Percentiles rank a stretch among this genome's conserved stretches.
phyloP scores from a whole-genome alignment of 2,797 vertebrate species.

The Lycodopsis pacificus region DNA sequence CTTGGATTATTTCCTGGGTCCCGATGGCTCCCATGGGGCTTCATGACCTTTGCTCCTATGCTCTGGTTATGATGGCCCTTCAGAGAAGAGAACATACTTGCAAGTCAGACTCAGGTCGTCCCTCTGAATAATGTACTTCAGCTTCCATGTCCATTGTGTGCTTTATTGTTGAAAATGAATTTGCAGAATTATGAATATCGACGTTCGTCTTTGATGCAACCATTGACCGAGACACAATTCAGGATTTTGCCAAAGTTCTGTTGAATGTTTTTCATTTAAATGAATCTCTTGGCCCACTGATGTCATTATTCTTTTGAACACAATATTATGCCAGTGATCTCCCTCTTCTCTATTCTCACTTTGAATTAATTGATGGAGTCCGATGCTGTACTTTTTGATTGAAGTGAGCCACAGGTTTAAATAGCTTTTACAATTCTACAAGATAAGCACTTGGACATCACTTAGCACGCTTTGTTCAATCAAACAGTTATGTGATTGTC shows the following conservation, averaged over 20 bases:
- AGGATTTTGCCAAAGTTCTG: constrained; percentile 2
- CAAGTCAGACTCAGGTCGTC: constrained; percentile 54
- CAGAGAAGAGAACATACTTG: constrained; percentile 53
- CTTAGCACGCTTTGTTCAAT: constrained; percentile 41
- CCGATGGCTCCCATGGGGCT: constrained; percentile 63
- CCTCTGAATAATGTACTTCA: constrained; percentile 46
- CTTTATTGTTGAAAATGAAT: constrained; percentile 34
- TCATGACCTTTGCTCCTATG: constrained; percentile 71
- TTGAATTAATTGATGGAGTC: constrained; percentile 37
- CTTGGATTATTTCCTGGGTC: constrained; percentile 67
- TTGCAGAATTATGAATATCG: constrained; percentile 20
- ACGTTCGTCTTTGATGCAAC: constrained; percentile 7
- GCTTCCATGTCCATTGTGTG: constrained; percentile 28
- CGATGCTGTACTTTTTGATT: constrained; percentile 28
- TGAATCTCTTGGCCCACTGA: not conserved
- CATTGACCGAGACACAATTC: constrained; percentile 14
- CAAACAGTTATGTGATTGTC: constrained; percentile 47
- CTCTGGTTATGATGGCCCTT: constrained; percentile 70
- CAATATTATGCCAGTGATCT: constrained; percentile 24
- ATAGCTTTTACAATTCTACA: constrained; percentile 5
- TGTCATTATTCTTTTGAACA: constrained; percentile 37
- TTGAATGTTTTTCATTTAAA: constrained; percentile 21
- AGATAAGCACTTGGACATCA: constrained; percentile 23
- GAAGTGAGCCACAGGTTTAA: constrained; percentile 27
- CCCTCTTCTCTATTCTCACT: not conserved